Conservation (phyloP, 2,113 vertebrate species). For the Alethe diademata region DNA sequence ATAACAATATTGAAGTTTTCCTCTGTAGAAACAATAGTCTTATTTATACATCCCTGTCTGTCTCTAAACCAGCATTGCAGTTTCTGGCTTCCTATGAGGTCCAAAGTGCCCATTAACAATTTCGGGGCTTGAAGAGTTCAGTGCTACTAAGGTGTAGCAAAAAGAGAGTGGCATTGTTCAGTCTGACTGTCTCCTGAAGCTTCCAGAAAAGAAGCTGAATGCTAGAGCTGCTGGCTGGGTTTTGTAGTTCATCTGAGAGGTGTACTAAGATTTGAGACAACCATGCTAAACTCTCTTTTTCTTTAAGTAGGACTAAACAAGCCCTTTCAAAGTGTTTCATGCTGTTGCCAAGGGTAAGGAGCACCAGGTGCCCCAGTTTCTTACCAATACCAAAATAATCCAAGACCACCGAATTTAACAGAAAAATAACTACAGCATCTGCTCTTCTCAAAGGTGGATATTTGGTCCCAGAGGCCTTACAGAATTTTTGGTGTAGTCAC, state of each 20-base stretch:
- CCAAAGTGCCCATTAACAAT: background rate
- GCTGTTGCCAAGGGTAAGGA: background rate
- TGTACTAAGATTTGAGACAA: background rate
- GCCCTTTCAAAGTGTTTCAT: background rate
- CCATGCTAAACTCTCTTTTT: background rate
- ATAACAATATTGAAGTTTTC: slow-evolving; percentile 57
- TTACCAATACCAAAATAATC: background rate
- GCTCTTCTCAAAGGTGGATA: background rate
- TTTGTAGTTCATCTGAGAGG: background rate
- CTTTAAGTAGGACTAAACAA: background rate
- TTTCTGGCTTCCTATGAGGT: slow-evolving; percentile 21
- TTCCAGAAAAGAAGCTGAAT: background rate
- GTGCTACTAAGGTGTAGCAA: background rate
- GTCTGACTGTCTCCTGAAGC: background rate
- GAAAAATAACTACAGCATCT: background rate
- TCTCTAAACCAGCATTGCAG: background rate
- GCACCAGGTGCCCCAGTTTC: background rate
- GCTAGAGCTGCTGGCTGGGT: background rate
- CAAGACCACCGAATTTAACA: background rate
- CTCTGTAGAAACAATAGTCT: slow-evolving; percentile 13
- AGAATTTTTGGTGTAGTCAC: background rate
- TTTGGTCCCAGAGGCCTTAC: background rate
- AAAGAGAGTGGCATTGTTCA: background rate
- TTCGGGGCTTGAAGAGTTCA: background rate
- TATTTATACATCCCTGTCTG: slow-evolving; percentile 46